Evolutionary conservation across 2,888 invertebrate genomes (phyloP), one percentile per base, ranked within the genome.

Genomic region (Sarcophaga subvicina): DNA sequence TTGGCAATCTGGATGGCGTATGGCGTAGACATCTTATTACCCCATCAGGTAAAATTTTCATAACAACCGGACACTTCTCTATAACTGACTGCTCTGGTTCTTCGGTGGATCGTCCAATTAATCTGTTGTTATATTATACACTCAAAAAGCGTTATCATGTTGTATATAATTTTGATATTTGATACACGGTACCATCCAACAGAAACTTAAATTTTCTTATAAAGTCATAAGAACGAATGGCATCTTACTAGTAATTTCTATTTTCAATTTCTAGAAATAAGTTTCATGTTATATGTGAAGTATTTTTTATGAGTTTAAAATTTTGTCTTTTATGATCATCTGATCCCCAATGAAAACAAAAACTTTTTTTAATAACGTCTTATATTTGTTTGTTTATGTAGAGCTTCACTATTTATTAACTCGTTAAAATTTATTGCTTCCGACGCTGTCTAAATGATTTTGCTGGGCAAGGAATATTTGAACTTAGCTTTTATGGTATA

Each of bases 31-130:
- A 76, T 37, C 64, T 62, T 4, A 87, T 17, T 54, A 54, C 66
- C 12, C 66, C 79, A 54, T 88, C 86, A 59, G 82, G 86, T 10
- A 86, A 47, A 14, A 88, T 83, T 62, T 76, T 83, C 70, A 87
- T 47, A 49, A 64, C 54, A 27, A 87, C 71, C n/a, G 87, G 85
- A n/a, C 78, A 85, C 20, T 80, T 54, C 27, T 76, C 27, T 27
- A 54, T 17, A 66, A 54, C 54, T 76, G 66, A 76, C 20, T 54
- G 66, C 54, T 76, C 64, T 64, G 27, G 25, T 27, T 60, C n/a
- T 75, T 75, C 3, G 47, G 20, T 11, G 37, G 76, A 54, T 66
- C 66, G 27, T 76, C 54, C 64, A 76, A 76, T 27, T 76, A 64
- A 54, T 49, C 22, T 45, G 67, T 4, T n/a, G 45, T 73, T 73